Conservation (phyloP, 1,140 invertebrate genomes). For the Maniola jurtina region DNA sequence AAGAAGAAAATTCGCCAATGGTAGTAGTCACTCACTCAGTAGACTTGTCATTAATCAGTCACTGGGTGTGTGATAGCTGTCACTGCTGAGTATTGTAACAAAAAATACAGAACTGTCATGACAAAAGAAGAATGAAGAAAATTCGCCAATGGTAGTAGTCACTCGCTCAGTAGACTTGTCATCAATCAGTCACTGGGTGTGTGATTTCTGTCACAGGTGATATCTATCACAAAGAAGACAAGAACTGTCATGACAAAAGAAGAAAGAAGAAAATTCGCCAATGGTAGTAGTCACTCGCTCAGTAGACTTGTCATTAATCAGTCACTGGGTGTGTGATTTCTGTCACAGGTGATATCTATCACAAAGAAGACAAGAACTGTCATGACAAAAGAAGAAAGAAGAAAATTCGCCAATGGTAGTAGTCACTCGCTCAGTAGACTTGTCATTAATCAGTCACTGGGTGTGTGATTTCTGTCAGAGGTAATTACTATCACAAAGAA, state of each 20-base stretch:
- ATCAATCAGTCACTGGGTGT: slow-evolving; percentile 40
- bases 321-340: slow-evolving; percentile 39
- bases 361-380: not conserved
- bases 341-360: not conserved
- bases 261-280: not conserved
- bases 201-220: slow-evolving; percentile 21
- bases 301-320: slow-evolving; percentile 30
- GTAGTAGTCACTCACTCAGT: slow-evolving; percentile 25
- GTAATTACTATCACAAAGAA: not conserved
- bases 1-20: not conserved
- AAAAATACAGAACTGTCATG: no score
- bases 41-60: slow-evolving; percentile 30
- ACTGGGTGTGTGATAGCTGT: slow-evolving; percentile 36
- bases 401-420: not conserved
- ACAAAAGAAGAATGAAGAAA: no score
- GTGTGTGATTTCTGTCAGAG: slow-evolving; percentile 30
- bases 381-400: not conserved
- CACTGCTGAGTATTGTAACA: not conserved
- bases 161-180: slow-evolving; percentile 27
- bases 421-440: slow-evolving; percentile 30
- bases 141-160: slow-evolving; percentile 1
- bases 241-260: no score
- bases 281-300: slow-evolving; percentile 13
- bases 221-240: not conserved
- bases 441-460: slow-evolving; percentile 39